Evolutionary conservation across 2,797 vertebrate genomes (phyloP).

Genomic region (Zalophus californianus): DNA sequence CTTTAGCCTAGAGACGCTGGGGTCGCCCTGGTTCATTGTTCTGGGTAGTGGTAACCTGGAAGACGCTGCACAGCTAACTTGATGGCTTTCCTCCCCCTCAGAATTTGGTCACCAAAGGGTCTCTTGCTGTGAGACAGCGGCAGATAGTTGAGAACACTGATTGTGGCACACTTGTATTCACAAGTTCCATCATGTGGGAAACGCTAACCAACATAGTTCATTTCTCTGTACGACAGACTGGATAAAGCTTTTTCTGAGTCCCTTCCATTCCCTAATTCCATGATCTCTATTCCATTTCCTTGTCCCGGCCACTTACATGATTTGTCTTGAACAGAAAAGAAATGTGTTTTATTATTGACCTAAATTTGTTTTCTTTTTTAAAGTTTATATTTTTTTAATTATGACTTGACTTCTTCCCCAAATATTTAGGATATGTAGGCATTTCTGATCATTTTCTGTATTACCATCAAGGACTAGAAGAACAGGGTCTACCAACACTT

Average conservation of each 20-base stretch:
- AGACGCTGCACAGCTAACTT: neutral
- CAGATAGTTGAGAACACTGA: neutral
- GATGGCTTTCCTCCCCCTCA: neutral
- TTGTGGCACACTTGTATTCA: neutral
- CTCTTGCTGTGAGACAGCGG: neutral
- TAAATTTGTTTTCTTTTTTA: neutral
- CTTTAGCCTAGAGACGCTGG: neutral
- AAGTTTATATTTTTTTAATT: neutral
- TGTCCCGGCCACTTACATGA: neutral
- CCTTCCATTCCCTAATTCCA: neutral
- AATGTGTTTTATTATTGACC: conserved; percentile 17
- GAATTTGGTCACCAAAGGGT: neutral
- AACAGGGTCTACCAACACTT: neutral
- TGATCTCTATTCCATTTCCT: neutral
- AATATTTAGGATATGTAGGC: neutral
- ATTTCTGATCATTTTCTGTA: conserved; percentile 15
- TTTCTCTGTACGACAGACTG: neutral
- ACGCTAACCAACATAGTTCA: neutral
- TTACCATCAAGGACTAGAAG: neutral
- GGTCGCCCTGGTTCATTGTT: neutral
- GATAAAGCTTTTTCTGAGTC: neutral
- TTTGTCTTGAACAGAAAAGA: neutral
- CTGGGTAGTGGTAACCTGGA: neutral
- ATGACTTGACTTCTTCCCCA: neutral
- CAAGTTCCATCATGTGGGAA: neutral